phyloP scores from a whole-genome alignment of 2,888 invertebrate species.

The Perizoma flavofasciatum region DNA sequence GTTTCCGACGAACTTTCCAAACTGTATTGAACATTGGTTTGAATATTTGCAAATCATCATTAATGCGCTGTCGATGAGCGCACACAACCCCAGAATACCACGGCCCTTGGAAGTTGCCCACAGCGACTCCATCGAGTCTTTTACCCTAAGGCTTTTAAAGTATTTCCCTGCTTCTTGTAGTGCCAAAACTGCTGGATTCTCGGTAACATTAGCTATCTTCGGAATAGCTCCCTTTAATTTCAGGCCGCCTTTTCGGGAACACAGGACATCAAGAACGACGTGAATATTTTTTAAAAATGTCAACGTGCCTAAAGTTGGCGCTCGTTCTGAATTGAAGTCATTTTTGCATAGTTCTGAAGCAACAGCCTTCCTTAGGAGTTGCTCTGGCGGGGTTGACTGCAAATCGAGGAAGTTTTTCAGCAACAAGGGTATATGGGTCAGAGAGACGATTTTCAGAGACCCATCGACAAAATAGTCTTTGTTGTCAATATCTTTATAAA shows the following conservation, averaged over 20 bases:
- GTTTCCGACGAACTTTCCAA: conserved; percentile 8
- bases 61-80: conserved; percentile 13
- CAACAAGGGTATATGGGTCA: conserved; percentile 1
- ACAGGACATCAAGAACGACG: conserved; percentile 5
- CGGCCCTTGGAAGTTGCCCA: not conserved
- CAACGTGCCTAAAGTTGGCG: not conserved
- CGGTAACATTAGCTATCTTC: not conserved
- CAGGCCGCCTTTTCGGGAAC: not conserved
- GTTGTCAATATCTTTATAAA: not conserved
- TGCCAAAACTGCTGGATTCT: not conserved
- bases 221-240: conserved; percentile 1
- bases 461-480: not conserved
- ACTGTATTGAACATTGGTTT: not conserved
- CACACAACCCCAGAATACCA: conserved; percentile 5
- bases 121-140: not conserved
- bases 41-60: conserved; percentile 4
- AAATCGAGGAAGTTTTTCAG: not conserved
- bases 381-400: not conserved
- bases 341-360: conserved; percentile 8
- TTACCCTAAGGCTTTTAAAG: conserved; percentile 3
- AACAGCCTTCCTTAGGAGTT: conserved; percentile 2
- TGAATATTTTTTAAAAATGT: conserved; percentile 9
- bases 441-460: not conserved
- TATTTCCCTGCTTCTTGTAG: conserved; percentile 6
- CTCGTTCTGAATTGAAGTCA: not conserved